Percentiles rank a stretch among this genome's conserved stretches.
phyloP scores from a whole-genome alignment of 1,140 invertebrate species.

The Anoplolepis gracilipes region DNA sequence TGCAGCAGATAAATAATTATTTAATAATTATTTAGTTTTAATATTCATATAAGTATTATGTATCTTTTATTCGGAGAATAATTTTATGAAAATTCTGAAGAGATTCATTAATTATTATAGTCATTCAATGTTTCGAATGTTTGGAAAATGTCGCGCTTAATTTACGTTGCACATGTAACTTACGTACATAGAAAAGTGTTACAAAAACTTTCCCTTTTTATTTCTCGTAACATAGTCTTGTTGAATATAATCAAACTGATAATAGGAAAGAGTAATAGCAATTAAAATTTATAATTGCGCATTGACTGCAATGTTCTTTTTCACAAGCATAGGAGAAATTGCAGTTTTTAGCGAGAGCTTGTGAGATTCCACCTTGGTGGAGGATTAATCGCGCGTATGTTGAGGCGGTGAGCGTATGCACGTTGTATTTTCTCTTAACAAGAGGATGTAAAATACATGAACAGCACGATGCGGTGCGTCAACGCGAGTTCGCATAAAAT shows the following conservation, averaged over 20 bases:
- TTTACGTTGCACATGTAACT: neutral
- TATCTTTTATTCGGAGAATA: neutral
- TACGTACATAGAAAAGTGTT: neutral
- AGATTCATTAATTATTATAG: neutral
- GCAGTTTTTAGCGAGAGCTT: constrained; percentile 36
- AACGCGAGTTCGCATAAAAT: constrained; percentile 55
- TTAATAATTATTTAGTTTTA: neutral
- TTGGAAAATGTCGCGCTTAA: constrained; percentile 4
- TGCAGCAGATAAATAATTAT: neutral
- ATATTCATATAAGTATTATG: neutral
- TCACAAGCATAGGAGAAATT: neutral
- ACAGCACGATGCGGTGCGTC: constrained; percentile 43
- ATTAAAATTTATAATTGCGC: neutral
- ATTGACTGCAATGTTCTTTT: neutral
- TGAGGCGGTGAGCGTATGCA: neutral
- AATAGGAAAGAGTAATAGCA: neutral
- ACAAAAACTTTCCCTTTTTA: neutral
- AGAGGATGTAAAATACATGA: constrained; percentile 56
- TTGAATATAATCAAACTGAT: neutral
- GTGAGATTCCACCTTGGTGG: constrained; percentile 34
- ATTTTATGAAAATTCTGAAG: neutral
- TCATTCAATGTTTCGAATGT: neutral
- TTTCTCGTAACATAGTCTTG: neutral
- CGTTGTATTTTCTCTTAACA: constrained; percentile 62
- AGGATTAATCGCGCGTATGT: constrained; percentile 45